phyloP scores from a whole-genome alignment of 2,888 invertebrate species.

The Cactoblastis cactorum region DNA sequence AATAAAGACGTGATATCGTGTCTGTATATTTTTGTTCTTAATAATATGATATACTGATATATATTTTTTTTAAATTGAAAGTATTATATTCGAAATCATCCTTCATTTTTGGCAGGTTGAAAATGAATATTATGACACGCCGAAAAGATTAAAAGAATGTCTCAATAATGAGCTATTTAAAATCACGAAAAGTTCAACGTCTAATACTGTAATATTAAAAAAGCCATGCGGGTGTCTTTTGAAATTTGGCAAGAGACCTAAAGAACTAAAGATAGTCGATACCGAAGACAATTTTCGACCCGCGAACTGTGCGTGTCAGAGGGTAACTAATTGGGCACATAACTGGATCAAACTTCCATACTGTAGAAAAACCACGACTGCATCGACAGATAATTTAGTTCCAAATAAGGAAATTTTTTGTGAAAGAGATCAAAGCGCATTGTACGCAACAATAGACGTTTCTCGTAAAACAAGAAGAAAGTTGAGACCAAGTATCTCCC shows the following conservation, averaged over 20 bases:
- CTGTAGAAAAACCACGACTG: constrained; percentile 58
- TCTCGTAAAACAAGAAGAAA: constrained; percentile 81
- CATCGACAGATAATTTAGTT: constrained; percentile 41
- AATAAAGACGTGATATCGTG: no score
- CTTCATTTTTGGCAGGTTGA: constrained; percentile 40
- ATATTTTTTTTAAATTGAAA: no score
- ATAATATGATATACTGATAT: no score
- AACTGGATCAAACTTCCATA: constrained; percentile 81
- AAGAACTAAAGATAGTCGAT: constrained; percentile 55
- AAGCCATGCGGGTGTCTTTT: constrained; percentile 85
- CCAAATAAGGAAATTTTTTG: constrained; percentile 74
- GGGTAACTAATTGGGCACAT: constrained; percentile 83
- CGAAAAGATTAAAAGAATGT: constrained; percentile 85
- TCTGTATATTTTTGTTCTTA: no score
- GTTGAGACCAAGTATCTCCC: constrained; percentile 33
- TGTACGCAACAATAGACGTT: constrained; percentile 85
- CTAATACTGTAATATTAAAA: constrained; percentile 79
- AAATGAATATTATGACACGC: constrained; percentile 86
- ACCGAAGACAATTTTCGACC: constrained; percentile 53
- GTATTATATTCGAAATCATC: no score
- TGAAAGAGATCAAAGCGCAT: constrained; percentile 54
- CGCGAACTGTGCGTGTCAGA: constrained; percentile 77
- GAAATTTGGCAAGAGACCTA: constrained; percentile 60
- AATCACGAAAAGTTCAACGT: constrained; percentile 70
- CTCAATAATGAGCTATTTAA: constrained; percentile 73